Evolutionary conservation across 1,140 invertebrate genomes (phyloP), one percentile per base, ranked within the genome.

Genomic region (Phymastichus coffea): DNA sequence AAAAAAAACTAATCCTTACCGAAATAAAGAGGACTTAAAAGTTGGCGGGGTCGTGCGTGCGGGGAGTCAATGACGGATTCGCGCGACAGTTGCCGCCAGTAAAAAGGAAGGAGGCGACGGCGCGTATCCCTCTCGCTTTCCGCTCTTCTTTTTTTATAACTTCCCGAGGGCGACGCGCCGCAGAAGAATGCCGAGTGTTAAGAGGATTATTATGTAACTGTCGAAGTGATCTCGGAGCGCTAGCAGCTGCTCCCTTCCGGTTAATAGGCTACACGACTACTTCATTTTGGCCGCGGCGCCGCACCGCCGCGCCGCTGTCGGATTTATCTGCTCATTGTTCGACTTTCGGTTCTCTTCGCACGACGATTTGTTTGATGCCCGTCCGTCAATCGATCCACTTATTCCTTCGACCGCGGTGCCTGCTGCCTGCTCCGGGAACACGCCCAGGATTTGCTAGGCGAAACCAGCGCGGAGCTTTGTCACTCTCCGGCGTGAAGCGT

Each of bases 161-260:
- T 46, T 12, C 23, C 6, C 6, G 20, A 14, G 43, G 2, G 43
- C 19, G 53, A 51, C 35, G 35, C 46, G 37, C 26, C 8, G 28
- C 26, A 47, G 35, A 58, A 52, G 28, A 58, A 35, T 49, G 57
- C 20, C 47, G 19, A 30, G 49, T 52, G 54, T 58, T 64, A 68
- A 69, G 65, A 69, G 67, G 65, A 69, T 69, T 69, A 66, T 66
- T 63, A 63, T 69, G 67, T 66, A 68, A 68, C 63, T 68, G 66
- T 64, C 59, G 62, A 65, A 66, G 57, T 37, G 59, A 61, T 54
- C 43, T 52, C 26, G 6, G 19, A 25, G 22, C 44, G 14, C 30
- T 28, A 57, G 56, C 52, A 48, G 48, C 52, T 41, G 26, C n/a
- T n/a, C n/a, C n/a, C 46, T 52, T n/a, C 33, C 2, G 41, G 22